These are phyloP conservation scores for Liodrosophila aerea DNA, from an alignment of 2,888 invertebrate genomes.

Conservation along the genomic window DNA sequence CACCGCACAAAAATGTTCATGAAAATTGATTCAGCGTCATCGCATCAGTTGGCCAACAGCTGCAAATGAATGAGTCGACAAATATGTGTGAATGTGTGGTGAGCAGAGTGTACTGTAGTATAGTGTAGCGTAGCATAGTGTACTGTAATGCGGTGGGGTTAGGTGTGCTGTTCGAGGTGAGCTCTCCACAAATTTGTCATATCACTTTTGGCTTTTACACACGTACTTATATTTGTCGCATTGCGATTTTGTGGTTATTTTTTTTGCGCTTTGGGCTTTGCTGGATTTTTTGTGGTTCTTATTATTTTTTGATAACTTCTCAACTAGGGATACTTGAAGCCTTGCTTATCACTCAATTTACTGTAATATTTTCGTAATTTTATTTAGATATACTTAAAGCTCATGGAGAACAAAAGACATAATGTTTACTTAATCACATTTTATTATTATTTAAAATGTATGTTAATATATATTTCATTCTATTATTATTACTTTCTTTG, in stretches of 20 bases:
- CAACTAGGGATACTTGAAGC: too few relatives aligned
- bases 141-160: background rate
- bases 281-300: background rate
- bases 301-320: background rate
- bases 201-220: conserved; percentile 53
- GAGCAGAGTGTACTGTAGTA: too few relatives aligned
- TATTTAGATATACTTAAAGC: too few relatives aligned
- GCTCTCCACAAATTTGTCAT: conserved; percentile 16
- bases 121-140: too few relatives aligned
- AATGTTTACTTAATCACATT: too few relatives aligned
- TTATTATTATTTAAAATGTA: too few relatives aligned
- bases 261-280: background rate
- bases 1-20: conserved; percentile 43
- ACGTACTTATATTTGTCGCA: conserved; percentile 39
- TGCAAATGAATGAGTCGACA: conserved; percentile 17
- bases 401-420: too few relatives aligned
- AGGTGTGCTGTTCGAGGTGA: conserved; percentile 11
- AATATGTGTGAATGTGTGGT: conserved; percentile 3
- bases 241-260: conserved; percentile 18
- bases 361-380: too few relatives aligned
- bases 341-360: too few relatives aligned
- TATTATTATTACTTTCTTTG: too few relatives aligned
- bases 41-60: conserved; percentile 22
- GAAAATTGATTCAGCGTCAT: conserved; percentile 64
- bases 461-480: too few relatives aligned